These are phyloP conservation scores for Theocolax elegans DNA, from an alignment of 1,140 invertebrate species.

Conservation along the genomic window DNA sequence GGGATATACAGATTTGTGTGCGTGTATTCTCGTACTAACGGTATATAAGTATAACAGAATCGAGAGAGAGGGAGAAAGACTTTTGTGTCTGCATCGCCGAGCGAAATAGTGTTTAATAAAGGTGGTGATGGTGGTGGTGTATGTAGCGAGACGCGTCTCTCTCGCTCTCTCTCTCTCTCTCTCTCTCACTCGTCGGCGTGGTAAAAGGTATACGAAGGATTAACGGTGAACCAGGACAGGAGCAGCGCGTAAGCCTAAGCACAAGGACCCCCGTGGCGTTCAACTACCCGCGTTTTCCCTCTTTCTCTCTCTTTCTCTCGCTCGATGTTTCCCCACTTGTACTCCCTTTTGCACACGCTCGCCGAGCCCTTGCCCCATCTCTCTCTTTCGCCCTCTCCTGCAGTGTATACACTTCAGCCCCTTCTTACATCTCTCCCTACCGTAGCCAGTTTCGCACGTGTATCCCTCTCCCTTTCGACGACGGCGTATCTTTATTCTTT, in stretches of 20 bases:
- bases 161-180: neutral
- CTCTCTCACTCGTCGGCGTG: neutral
- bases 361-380: neutral
- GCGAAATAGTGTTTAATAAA: slow-evolving; percentile 28
- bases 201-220: slow-evolving; percentile 16
- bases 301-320: neutral
- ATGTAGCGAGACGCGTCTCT: neutral
- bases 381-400: neutral
- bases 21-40: neutral
- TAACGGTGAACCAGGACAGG: slow-evolving; percentile 32
- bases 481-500: slow-evolving; percentile 15
- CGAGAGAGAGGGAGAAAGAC: too few relatives aligned
- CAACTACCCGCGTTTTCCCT: slow-evolving; percentile 10
- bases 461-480: neutral
- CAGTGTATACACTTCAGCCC: neutral
- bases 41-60: too few relatives aligned
- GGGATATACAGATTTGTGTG: too few relatives aligned
- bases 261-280: slow-evolving; percentile 38
- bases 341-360: slow-evolving; percentile 18
- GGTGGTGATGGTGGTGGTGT: neutral
- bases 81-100: neutral
- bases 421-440: neutral
- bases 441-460: slow-evolving; percentile 14
- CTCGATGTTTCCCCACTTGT: neutral
- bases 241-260: slow-evolving; percentile 19